Percentiles rank a stretch among this genome's conserved stretches.
These are phyloP conservation scores for Cynopterus sphinx DNA, from an alignment of 2,797 vertebrate species.

Conservation along the genomic window DNA sequence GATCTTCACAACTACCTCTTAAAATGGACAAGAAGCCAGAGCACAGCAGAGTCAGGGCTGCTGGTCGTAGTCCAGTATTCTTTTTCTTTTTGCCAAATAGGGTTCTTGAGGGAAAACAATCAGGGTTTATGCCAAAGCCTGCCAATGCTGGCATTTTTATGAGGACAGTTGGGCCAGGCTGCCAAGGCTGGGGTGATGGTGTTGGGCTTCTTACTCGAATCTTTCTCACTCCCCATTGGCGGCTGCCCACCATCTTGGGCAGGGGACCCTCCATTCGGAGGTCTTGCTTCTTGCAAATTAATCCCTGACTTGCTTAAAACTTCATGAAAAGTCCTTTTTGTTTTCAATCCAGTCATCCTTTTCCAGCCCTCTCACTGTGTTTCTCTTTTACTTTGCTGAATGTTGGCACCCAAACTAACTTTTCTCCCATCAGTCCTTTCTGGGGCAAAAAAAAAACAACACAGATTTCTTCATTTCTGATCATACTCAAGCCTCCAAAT, in stretches of 20 bases:
- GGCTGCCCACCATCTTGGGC: fast-evolving
- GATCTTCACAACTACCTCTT: neutral
- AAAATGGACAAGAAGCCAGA: neutral
- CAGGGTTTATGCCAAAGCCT: neutral
- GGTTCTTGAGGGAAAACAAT: neutral
- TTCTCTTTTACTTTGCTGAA: neutral
- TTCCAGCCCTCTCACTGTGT: neutral
- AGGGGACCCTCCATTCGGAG: neutral
- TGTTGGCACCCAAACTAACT: neutral
- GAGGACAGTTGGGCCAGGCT: neutral
- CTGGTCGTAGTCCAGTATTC: neutral
- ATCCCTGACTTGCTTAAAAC: neutral
- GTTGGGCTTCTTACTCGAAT: fast-evolving
- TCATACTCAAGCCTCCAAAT: neutral
- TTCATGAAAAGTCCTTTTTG: neutral
- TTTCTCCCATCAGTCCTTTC: neutral
- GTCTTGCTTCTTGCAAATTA: neutral
- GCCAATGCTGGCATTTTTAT: neutral
- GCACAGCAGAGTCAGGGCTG: neutral
- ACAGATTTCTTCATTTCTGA: neutral
- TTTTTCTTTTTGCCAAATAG: neutral
- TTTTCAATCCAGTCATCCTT: neutral
- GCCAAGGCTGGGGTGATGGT: fast-evolving
- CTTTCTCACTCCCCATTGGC: neutral
- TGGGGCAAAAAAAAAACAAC: neutral